Evolutionary conservation across 2,797 vertebrate species (phyloP).

Genomic region (Aeoliscus strigatus): DNA sequence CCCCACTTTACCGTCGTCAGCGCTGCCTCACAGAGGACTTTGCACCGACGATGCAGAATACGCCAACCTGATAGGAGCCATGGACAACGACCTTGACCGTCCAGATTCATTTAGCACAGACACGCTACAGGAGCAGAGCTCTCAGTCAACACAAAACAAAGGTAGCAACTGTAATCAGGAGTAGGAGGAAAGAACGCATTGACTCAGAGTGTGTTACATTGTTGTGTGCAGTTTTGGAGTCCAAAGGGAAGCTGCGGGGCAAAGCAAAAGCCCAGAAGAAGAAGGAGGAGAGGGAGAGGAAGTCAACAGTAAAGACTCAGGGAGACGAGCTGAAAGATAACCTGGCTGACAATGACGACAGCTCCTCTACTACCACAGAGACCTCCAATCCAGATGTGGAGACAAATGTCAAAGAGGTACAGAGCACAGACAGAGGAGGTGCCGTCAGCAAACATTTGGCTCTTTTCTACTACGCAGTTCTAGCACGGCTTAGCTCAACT

Average conservation of each 20-base stretch:
- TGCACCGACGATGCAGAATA: constrained; percentile 87
- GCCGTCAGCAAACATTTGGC: too few relatives aligned
- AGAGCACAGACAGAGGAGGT: too few relatives aligned
- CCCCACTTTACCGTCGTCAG: constrained; percentile 52
- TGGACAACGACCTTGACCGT: constrained; percentile 95
- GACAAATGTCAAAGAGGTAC: constrained; percentile 86
- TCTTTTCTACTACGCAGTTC: too few relatives aligned
- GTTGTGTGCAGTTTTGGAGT: constrained; percentile 54
- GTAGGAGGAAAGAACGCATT: background rate
- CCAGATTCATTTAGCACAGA: constrained; percentile 79
- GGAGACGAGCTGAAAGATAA: constrained; percentile 91
- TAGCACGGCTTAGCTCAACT: too few relatives aligned
- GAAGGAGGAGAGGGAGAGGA: constrained; percentile 88
- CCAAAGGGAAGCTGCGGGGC: constrained; percentile 86
- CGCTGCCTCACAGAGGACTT: constrained; percentile 61
- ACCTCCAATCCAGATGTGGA: constrained; percentile 96
- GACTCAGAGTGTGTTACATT: background rate
- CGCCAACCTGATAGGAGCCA: constrained; percentile 85
- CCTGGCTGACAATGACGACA: constrained; percentile 90
- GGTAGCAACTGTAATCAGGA: constrained; percentile 65
- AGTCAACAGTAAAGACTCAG: constrained; percentile 77
- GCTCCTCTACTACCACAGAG: constrained; percentile 97
- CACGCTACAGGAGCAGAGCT: constrained; percentile 81
- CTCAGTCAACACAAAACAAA: constrained; percentile 85
- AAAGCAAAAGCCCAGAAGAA: constrained; percentile 89